phyloP scores from a whole-genome alignment of 2,888 invertebrate species.

The Idaea dimidiata region DNA sequence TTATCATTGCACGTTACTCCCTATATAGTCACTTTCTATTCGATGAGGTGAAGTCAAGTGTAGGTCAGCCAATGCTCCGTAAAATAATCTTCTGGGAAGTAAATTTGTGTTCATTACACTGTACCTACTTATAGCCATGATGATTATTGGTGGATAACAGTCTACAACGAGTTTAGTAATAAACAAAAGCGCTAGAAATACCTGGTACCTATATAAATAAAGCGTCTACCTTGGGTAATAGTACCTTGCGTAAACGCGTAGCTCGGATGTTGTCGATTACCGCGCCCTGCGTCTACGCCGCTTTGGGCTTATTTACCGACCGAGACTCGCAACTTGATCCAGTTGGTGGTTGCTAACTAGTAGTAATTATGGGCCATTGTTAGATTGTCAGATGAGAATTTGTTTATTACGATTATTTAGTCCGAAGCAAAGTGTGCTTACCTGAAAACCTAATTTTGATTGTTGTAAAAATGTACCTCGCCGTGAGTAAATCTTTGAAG shows the following conservation, averaged over 20 bases:
- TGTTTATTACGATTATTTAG: not conserved
- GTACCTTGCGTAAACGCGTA: constrained; percentile 52
- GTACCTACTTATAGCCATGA: too few species aligned
- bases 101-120: too few species aligned
- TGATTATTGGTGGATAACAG: too few species aligned
- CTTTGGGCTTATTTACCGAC: constrained; percentile 30
- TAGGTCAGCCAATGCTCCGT: too few species aligned
- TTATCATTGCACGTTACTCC: too few species aligned
- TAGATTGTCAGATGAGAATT: constrained; percentile 1
- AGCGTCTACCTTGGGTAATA: not conserved
- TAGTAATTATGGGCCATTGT: constrained; percentile 27
- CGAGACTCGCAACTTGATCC: constrained; percentile 24
- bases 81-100: too few species aligned
- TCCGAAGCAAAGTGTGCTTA: too few species aligned
- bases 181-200: not conserved
- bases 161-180: not conserved
- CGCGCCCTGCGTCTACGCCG: constrained; percentile 28
- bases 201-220: not conserved
- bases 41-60: too few species aligned
- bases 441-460: too few species aligned
- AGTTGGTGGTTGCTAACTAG: constrained; percentile 21
- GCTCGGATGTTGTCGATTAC: constrained; percentile 70
- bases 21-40: too few species aligned
- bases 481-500: too few species aligned
- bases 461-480: too few species aligned